phyloP scores from a whole-genome alignment of 2,888 invertebrate genomes.

The Eristalis intricaria region DNA sequence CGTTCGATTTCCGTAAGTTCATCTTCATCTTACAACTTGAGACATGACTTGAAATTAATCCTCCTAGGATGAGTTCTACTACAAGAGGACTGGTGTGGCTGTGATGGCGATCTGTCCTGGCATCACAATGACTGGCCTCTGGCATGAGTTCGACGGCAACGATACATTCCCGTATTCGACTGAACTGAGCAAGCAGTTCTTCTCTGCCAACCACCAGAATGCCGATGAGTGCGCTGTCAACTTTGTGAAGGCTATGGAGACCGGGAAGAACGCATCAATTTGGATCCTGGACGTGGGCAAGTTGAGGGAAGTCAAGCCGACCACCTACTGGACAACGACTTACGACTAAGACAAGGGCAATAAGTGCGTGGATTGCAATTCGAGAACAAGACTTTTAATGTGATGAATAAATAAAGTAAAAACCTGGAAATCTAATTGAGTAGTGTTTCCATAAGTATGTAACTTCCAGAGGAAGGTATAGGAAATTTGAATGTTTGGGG shows the following conservation, averaged over 20 bases:
- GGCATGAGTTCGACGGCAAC: constrained; percentile 69
- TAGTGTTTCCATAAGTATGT: too few relatives aligned
- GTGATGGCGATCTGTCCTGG: constrained; percentile 74
- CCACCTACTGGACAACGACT: constrained; percentile 76
- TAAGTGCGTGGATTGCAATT: too few relatives aligned
- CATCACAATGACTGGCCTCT: constrained; percentile 73
- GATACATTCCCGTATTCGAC: constrained; percentile 75
- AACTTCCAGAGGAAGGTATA: too few relatives aligned
- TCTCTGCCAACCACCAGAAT: constrained; percentile 74
- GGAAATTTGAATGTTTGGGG: too few relatives aligned
- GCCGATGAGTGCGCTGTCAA: constrained; percentile 76
- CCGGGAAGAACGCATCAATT: constrained; percentile 76
- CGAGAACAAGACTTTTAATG: background rate
- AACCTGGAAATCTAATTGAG: background rate
- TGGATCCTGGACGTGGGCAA: constrained; percentile 78
- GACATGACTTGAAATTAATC: background rate
- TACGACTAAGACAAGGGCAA: background rate
- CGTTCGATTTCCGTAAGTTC: constrained; percentile 77
- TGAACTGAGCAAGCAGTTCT: constrained; percentile 74
- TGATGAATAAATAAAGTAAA: background rate
- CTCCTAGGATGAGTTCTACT: constrained; percentile 71
- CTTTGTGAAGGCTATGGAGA: constrained; percentile 77
- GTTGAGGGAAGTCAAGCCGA: constrained; percentile 75
- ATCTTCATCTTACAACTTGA: background rate
- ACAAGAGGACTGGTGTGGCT: constrained; percentile 72